Evolutionary conservation across 64 coral and sea anemone species (phyloP).

Genomic region (Stylophora pistillata): DNA sequence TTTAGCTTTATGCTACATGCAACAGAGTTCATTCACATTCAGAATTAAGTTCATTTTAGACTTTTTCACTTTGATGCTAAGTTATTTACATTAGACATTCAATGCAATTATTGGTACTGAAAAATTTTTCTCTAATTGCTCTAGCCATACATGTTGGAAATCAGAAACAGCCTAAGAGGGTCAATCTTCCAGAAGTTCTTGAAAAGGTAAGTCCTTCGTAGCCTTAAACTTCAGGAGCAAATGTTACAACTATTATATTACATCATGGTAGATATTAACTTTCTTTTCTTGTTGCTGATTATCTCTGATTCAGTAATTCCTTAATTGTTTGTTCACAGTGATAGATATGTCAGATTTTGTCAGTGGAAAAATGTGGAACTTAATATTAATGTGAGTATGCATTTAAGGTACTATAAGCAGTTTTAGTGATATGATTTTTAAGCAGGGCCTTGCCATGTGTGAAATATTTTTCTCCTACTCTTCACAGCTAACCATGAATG

Average conservation of each 20-base stretch:
- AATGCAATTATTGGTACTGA: too few species aligned
- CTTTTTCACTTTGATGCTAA: too few species aligned
- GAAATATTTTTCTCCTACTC: not conserved
- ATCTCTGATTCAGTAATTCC: not conserved
- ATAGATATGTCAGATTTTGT: constrained; percentile 91
- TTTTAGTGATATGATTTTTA: too few species aligned
- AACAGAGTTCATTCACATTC: too few species aligned
- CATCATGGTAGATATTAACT: too few species aligned
- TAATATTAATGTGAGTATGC: constrained; percentile 94
- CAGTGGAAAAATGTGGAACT: constrained; percentile 99
- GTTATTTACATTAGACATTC: too few species aligned
- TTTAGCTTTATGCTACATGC: too few species aligned
- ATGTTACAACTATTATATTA: too few species aligned
- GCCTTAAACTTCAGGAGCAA: not conserved
- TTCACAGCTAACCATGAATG: constrained; percentile 98
- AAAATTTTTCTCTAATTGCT: not conserved
- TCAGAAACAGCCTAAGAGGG: constrained; percentile 92
- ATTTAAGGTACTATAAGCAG: not conserved
- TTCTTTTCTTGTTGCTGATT: not conserved
- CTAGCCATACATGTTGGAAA: constrained; percentile 97
- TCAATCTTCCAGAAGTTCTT: constrained; percentile 97
- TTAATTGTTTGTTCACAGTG: constrained; percentile 55
- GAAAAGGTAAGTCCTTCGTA: constrained; percentile 82
- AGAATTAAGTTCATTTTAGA: too few species aligned
- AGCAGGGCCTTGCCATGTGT: not conserved